Base-by-base conservation (phyloP, 2,113 vertebrate genomes). In the Takifugu bimaculatus region DNA sequence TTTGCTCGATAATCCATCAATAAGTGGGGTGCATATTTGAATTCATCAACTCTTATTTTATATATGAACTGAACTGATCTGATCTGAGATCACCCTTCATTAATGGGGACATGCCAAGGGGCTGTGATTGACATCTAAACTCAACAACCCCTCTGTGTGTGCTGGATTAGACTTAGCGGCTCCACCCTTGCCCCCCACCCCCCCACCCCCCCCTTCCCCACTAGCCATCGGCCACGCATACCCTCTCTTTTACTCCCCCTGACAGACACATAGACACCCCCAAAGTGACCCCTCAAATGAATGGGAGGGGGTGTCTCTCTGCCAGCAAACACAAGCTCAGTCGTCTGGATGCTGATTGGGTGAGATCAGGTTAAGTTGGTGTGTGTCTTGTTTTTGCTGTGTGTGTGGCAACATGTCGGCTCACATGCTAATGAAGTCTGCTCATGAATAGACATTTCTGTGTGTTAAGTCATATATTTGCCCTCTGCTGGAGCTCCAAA, bases 91-190 rank as follows among this genome's bases (percentile, higher is more conserved):
- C 44, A 45, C 4, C 44, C 9, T 9, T 45, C 44, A 15, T 12
- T 45, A 12, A 45, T 45, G 35, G 1, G 7, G 35, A 39, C 63
- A 15, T 35, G 15, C 49, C 26, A 42, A 52, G 48, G 56, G 43
- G 45, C 60, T 63, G 66, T 29, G 67, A 68, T 54, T 32, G 3
- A 26, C 72, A 4, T 39, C 47, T 35, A 47, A 63, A 61, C 48
- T 52, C 70, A 71, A 83, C 80, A 82, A 71, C 70, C 54, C 52
- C 50, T 71, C 71, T 81, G 70, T 73, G 67, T 87, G 57, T 62
- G 70, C 75, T 70, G 80, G 68, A 70, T 72, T 63, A 86, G 84
- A 88, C 84, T 68, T n/a, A 25, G 43, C n/a, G 86, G 72, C 86
- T 88, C 86, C 86, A 86, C 84, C 79, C 80, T 60, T 74, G 70